Percentiles rank a stretch among this genome's conserved stretches.
phyloP scores from a whole-genome alignment of 1,140 invertebrate species.

The Caenorhabditis brenneri region DNA sequence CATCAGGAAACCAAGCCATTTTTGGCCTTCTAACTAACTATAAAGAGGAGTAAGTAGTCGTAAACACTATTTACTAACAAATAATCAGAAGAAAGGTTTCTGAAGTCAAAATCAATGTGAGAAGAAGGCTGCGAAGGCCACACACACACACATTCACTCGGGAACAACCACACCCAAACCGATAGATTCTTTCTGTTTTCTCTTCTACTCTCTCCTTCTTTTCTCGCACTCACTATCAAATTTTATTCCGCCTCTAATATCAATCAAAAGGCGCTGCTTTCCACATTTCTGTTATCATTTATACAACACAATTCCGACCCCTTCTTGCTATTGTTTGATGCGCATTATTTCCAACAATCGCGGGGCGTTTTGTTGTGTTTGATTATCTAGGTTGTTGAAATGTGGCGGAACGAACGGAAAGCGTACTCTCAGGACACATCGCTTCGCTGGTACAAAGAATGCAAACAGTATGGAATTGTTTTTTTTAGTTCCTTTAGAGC shows the following conservation, averaged over 20 bases:
- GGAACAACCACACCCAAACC: constrained; percentile 5
- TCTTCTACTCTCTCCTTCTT: not conserved
- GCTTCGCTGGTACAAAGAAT: no score
- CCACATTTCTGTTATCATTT: constrained; percentile 30
- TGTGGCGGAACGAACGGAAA: not conserved
- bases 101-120: constrained; percentile 29
- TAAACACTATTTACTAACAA: constrained; percentile 1
- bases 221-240: not conserved
- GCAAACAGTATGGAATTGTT: no score
- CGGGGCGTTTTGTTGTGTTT: not conserved
- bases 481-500: no score
- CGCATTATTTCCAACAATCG: not conserved
- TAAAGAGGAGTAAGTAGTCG: not conserved
- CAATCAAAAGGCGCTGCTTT: constrained; percentile 33
- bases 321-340: not conserved
- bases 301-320: not conserved
- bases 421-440: not conserved
- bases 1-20: not conserved
- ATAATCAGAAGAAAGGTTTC: constrained; percentile 5
- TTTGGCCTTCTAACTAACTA: not conserved
- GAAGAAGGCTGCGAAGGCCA: constrained; percentile 31
- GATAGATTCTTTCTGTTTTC: not conserved
- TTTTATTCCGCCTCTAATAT: constrained; percentile 29
- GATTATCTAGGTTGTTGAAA: constrained; percentile 27
- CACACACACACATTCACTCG: not conserved